Percentiles rank a stretch among this genome's conserved stretches.
These are phyloP conservation scores for Proterorhinus semilunaris DNA, from an alignment of 2,113 vertebrate species.

Conservation along the genomic window DNA sequence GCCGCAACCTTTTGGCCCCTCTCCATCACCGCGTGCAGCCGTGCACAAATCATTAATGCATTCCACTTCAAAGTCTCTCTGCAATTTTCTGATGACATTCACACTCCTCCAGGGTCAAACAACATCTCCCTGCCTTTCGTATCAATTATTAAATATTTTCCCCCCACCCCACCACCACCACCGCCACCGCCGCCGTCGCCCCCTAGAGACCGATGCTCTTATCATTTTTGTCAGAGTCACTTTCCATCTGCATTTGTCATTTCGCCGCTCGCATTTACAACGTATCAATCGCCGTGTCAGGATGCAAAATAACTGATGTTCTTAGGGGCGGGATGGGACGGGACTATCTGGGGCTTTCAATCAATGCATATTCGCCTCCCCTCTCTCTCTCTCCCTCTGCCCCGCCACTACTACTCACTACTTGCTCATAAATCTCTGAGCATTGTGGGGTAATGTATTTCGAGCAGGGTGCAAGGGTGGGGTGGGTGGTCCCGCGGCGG, in stretches of 20 bases:
- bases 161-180: conserved; percentile 74
- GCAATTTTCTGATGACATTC: conserved; percentile 99
- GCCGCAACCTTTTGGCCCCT: conserved; percentile 40
- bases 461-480: conserved; percentile 77
- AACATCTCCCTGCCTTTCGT: conserved; percentile 95
- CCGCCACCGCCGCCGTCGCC: conserved; percentile 29
- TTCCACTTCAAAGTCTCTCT: conserved; percentile 94
- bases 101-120: conserved; percentile 99
- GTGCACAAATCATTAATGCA: conserved; percentile 81
- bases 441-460: conserved; percentile 91
- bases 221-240: conserved; percentile 99
- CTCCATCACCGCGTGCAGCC: conserved; percentile 39
- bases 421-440: conserved; percentile 96
- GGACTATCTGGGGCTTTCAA: conserved; percentile 99
- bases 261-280: conserved; percentile 91
- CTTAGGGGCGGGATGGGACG: conserved; percentile 94
- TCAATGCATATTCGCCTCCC: conserved; percentile 92
- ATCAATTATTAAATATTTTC: conserved; percentile 99
- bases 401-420: conserved; percentile 82
- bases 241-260: conserved; percentile 99
- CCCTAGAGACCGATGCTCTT: conserved; percentile 93
- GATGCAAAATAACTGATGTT: conserved; percentile 99
- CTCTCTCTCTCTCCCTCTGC: conserved; percentile 74
- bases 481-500: conserved; percentile 88
- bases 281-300: conserved; percentile 99